phyloP scores from a whole-genome alignment of 2,797 vertebrate genomes.

The Falco concolor region DNA sequence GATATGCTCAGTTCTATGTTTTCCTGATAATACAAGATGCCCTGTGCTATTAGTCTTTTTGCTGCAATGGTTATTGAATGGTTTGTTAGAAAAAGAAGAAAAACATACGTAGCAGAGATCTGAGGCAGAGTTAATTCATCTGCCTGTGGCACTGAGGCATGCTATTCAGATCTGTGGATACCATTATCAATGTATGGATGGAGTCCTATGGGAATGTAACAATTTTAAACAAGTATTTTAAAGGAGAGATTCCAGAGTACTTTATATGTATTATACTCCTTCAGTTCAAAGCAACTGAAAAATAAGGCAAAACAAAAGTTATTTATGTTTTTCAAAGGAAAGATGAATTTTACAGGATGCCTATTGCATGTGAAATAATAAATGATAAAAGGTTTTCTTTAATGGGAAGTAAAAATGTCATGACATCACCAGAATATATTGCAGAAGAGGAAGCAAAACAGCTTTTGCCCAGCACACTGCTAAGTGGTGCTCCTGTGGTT shows the following conservation, averaged over 20 bases:
- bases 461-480: background rate
- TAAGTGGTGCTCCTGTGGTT: background rate
- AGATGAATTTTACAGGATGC: background rate
- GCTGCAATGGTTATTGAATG: background rate
- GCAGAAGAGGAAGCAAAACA: background rate
- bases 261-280: background rate
- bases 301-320: background rate
- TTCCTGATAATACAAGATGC: background rate
- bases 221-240: background rate
- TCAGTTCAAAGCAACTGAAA: background rate
- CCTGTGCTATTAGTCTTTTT: background rate
- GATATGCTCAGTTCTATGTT: background rate
- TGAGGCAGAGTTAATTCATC: background rate
- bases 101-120: background rate
- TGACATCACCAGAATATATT: slow-evolving; percentile 9
- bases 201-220: background rate
- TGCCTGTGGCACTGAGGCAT: background rate
- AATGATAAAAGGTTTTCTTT: background rate
- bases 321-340: background rate
- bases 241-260: background rate
- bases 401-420: background rate
- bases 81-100: background rate
- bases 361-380: background rate
- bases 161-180: background rate
- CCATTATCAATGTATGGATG: background rate